phyloP scores from a whole-genome alignment of 1,140 invertebrate genomes.

The Cotesia glomerata region DNA sequence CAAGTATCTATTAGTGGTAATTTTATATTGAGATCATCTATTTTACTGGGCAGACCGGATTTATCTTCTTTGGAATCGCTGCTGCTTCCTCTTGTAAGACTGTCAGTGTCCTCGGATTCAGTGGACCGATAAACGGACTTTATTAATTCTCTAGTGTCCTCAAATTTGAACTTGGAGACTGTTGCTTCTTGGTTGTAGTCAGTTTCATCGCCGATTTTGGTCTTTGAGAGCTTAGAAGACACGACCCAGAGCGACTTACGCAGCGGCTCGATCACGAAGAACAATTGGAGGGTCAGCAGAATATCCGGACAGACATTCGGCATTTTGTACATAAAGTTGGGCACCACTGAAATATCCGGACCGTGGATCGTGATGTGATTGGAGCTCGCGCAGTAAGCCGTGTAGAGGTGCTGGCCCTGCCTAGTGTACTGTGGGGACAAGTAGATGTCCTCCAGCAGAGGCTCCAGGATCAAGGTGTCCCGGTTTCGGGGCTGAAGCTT shows the following conservation, averaged over 20 bases:
- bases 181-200: slow-evolving; percentile 66
- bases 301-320: slow-evolving; percentile 65
- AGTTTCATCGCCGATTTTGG: slow-evolving; percentile 65
- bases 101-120: slow-evolving; percentile 49
- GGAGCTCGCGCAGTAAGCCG: slow-evolving; percentile 60
- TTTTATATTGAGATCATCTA: slow-evolving; percentile 64
- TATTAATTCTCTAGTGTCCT: slow-evolving; percentile 61
- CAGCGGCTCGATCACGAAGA: slow-evolving; percentile 66
- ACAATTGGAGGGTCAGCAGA: slow-evolving; percentile 69
- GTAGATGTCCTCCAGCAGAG: slow-evolving; percentile 55
- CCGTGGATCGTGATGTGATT: slow-evolving; percentile 67
- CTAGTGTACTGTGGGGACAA: slow-evolving; percentile 61
- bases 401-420: slow-evolving; percentile 62
- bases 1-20: slow-evolving; percentile 69
- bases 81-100: background rate
- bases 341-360: slow-evolving; percentile 70
- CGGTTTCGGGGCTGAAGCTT: slow-evolving; percentile 34
- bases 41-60: slow-evolving; percentile 58
- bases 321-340: slow-evolving; percentile 75
- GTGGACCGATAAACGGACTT: slow-evolving; percentile 59
- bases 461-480: slow-evolving; percentile 40
- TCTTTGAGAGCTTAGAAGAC: slow-evolving; percentile 70
- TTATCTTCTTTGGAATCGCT: slow-evolving; percentile 46
- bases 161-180: slow-evolving; percentile 66
- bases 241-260: slow-evolving; percentile 65